A percentile compares a stretch with the other conserved stretches of the same genome.
Evolutionary conservation across 2,113 vertebrate species (phyloP).

Genomic region (Bambusicola thoracicus): DNA sequence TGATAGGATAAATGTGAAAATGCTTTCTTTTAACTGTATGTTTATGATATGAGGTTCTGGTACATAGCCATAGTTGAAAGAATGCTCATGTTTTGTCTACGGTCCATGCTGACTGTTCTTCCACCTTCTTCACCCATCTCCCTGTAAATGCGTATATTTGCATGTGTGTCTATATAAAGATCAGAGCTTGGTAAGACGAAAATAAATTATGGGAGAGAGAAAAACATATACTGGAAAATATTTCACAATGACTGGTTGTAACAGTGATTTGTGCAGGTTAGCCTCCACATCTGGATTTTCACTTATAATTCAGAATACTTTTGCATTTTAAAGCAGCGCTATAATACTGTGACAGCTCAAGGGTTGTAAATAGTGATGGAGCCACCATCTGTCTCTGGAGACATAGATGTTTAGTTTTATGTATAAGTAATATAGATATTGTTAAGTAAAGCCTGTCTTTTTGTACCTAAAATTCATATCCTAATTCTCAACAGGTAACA

Average conservation of each 20-base stretch:
- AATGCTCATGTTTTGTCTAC: fast-evolving
- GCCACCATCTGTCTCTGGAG: neutral
- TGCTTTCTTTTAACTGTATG: neutral
- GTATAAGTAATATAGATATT: neutral
- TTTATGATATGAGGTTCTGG: neutral
- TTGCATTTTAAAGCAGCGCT: neutral
- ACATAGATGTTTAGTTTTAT: neutral
- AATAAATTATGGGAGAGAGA: neutral
- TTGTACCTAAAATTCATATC: neutral
- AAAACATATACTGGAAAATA: neutral
- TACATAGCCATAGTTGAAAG: neutral
- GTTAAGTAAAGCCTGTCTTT: neutral
- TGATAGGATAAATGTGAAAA: neutral
- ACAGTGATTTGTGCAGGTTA: neutral
- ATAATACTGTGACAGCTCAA: neutral
- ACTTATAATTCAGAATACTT: neutral
- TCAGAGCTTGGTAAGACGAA: neutral
- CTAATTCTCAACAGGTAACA: constrained; percentile 83
- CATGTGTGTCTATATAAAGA: neutral
- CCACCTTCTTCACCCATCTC: neutral
- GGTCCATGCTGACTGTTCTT: neutral
- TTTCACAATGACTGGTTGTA: neutral
- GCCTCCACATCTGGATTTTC: neutral
- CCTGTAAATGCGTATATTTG: neutral
- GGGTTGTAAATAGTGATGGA: neutral